Evolutionary conservation across 2,888 invertebrate species (phyloP).

Genomic region (Cosmopolites sordidus): DNA sequence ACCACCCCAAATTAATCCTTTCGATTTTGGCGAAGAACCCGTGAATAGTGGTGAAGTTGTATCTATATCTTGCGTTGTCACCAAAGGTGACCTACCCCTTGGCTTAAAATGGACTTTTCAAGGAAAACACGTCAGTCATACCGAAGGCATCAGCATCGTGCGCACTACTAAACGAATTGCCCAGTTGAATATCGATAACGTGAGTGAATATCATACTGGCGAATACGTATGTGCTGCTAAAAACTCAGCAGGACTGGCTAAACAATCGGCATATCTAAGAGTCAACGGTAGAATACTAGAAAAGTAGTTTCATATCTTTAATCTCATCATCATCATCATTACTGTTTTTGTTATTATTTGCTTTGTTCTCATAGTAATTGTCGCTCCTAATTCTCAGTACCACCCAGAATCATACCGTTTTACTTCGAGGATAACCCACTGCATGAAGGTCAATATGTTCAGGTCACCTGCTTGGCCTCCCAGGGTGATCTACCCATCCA

Average conservation of each 20-base stretch:
- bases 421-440: constrained; percentile 69
- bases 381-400: constrained; percentile 58
- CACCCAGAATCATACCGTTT: constrained; percentile 74
- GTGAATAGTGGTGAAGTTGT: constrained; percentile 62
- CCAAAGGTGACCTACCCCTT: constrained; percentile 63
- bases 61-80: constrained; percentile 59
- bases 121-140: constrained; percentile 41
- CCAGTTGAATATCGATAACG: constrained; percentile 53
- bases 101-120: constrained; percentile 44
- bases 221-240: constrained; percentile 52
- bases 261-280: constrained; percentile 50
- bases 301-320: background rate
- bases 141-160: constrained; percentile 44
- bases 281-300: constrained; percentile 50
- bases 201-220: constrained; percentile 51
- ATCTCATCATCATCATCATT: background rate
- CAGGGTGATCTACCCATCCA: constrained; percentile 75
- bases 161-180: constrained; percentile 51
- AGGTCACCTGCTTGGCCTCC: constrained; percentile 63
- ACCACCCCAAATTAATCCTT: constrained; percentile 45
- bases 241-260: constrained; percentile 52
- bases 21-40: constrained; percentile 50
- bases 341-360: background rate
- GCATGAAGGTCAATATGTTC: constrained; percentile 40
- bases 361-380: background rate